A percentile compares a stretch with the other conserved stretches of the same genome.
Conservation (phyloP, 2,113 vertebrate genomes). For the Falcunculus frontatus region DNA sequence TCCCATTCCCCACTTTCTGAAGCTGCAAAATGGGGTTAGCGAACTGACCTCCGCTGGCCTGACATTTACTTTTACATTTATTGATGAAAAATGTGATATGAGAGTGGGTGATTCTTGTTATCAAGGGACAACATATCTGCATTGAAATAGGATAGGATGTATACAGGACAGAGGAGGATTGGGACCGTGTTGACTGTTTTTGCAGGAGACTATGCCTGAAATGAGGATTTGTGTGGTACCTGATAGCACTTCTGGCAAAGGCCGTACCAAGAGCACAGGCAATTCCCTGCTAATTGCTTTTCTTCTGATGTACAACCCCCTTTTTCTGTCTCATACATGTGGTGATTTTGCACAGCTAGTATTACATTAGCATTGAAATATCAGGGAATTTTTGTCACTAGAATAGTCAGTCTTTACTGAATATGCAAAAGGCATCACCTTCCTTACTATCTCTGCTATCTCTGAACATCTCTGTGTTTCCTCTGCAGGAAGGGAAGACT, state of each 20-base stretch:
- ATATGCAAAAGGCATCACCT: not conserved
- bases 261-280: not conserved
- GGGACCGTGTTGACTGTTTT: not conserved
- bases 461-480: not conserved
- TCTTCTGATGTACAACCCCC: not conserved
- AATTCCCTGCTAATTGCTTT: not conserved
- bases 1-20: not conserved
- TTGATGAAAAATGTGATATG: not conserved
- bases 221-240: not conserved
- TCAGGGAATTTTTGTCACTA: not conserved
- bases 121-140: not conserved
- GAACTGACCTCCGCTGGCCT: not conserved
- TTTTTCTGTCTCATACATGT: not conserved
- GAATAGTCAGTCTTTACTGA: not conserved
- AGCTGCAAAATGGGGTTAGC: not conserved
- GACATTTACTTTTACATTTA: not conserved
- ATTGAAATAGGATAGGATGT: not conserved
- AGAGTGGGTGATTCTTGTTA: not conserved
- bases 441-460: not conserved
- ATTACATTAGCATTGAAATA: not conserved
- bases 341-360: not conserved
- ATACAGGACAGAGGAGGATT: not conserved
- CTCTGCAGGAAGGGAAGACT: not conserved
- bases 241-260: not conserved
- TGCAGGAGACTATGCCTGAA: not conserved